Percentiles rank a stretch among this genome's conserved stretches.
These are phyloP conservation scores for Xiphophorus hellerii DNA, from an alignment of 2,113 vertebrate genomes.

Conservation along the genomic window DNA sequence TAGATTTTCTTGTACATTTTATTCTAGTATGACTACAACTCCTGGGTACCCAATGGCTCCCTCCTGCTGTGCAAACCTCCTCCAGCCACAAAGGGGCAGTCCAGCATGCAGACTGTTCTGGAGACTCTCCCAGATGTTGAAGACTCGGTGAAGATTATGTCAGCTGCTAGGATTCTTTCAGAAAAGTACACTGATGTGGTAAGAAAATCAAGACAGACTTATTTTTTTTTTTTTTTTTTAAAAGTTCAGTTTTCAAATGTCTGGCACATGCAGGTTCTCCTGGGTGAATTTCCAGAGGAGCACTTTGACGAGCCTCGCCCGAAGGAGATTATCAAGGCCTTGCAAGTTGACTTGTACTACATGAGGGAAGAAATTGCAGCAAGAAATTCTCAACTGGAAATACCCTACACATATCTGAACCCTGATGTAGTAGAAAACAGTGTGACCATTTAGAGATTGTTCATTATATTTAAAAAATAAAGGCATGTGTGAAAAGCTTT, in stretches of 20 bases:
- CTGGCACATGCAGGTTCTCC: constrained; percentile 35
- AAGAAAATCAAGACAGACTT: neutral
- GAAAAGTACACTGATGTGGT: constrained; percentile 10
- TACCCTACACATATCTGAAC: constrained; percentile 62
- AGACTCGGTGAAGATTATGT: neutral
- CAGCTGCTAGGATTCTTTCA: neutral
- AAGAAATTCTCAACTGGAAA: constrained; percentile 51
- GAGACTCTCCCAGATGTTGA: constrained; percentile 54
- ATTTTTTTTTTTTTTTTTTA: too few relatives aligned
- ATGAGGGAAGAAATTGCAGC: constrained; percentile 40
- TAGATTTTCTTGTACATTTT: neutral
- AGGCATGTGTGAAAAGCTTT: too few relatives aligned
- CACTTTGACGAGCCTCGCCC: neutral
- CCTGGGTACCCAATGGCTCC: constrained; percentile 52
- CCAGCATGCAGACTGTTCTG: constrained; percentile 48
- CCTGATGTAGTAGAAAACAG: constrained; percentile 57
- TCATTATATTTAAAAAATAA: too few relatives aligned
- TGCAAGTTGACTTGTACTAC: constrained; percentile 47
- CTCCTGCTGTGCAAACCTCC: constrained; percentile 51
- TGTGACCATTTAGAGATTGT: constrained; percentile 7
- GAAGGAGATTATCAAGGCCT: constrained; percentile 37
- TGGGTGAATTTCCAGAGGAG: constrained; percentile 54
- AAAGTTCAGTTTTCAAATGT: too few relatives aligned
- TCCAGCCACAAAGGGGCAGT: constrained; percentile 59
- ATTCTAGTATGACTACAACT: constrained; percentile 62